phyloP scores from a whole-genome alignment of 2,113 vertebrate genomes.

The Forbesichthys papilliferus region DNA sequence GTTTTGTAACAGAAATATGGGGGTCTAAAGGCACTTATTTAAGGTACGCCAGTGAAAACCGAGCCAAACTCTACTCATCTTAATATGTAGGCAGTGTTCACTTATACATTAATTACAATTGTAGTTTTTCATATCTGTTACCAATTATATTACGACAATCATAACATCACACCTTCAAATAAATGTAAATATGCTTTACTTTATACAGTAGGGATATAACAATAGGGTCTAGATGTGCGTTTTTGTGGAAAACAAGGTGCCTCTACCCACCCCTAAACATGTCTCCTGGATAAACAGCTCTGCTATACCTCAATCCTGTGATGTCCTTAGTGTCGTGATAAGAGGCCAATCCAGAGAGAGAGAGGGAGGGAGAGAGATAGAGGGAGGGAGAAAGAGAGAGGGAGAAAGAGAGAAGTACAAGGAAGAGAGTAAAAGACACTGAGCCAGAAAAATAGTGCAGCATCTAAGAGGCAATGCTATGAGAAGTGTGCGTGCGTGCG shows the following conservation, averaged over 20 bases:
- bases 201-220: not conserved
- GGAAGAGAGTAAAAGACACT: slow-evolving; percentile 14
- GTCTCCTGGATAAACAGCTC: too few species aligned
- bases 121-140: too few species aligned
- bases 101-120: too few species aligned
- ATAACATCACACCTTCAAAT: too few species aligned
- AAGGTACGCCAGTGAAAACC: too few species aligned
- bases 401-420: slow-evolving; percentile 8
- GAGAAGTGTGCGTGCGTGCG: slow-evolving; percentile 29
- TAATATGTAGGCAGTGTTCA: too few species aligned
- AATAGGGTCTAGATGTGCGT: too few species aligned
- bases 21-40: not conserved
- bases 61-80: too few species aligned
- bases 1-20: not conserved
- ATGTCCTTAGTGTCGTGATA: slow-evolving; percentile 25
- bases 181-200: too few species aligned
- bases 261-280: too few species aligned
- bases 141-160: too few species aligned
- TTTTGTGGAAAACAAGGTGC: too few species aligned
- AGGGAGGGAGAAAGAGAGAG: not conserved
- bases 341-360: slow-evolving; percentile 40
- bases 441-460: slow-evolving; percentile 28
- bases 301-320: not conserved
- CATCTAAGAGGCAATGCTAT: slow-evolving; percentile 24
- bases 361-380: not conserved